Evolutionary conservation across 2,888 invertebrate genomes (phyloP).

Genomic region (Pterobdella sp.): DNA sequence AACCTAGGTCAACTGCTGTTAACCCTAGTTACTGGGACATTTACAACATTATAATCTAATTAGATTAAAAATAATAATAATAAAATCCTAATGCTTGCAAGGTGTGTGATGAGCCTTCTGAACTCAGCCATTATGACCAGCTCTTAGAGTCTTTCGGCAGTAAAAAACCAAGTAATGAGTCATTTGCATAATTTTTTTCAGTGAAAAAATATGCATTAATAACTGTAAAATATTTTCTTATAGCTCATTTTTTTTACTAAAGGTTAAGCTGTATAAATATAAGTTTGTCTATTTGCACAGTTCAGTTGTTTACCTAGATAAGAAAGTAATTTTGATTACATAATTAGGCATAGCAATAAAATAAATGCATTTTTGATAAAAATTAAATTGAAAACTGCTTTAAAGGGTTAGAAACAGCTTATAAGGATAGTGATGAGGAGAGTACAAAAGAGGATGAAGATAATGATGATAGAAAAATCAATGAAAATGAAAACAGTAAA

Average conservation of each 20-base stretch:
- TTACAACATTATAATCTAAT: too few relatives aligned
- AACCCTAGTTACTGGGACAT: too few relatives aligned
- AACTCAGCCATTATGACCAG: constrained; percentile 1
- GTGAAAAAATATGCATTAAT: background rate
- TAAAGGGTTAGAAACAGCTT: too few relatives aligned
- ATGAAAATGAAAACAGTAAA: background rate
- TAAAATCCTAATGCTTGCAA: too few relatives aligned
- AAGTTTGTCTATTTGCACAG: too few relatives aligned
- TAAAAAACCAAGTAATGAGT: background rate
- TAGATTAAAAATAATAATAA: too few relatives aligned
- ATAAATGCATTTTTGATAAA: too few relatives aligned
- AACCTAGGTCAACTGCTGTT: too few relatives aligned
- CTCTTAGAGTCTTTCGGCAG: background rate
- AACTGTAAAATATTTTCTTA: background rate
- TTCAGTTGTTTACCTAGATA: too few relatives aligned
- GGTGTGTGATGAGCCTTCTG: background rate
- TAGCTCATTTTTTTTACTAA: background rate
- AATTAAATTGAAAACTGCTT: too few relatives aligned
- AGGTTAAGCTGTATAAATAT: background rate
- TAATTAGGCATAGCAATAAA: too few relatives aligned
- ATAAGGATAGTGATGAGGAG: background rate
- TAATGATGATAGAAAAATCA: background rate
- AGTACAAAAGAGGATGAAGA: background rate
- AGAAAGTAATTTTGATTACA: too few relatives aligned
- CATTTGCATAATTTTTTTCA: background rate